These are phyloP conservation scores for Caenorhabditis elegans DNA, from an alignment of 1,140 invertebrate species.

Conservation along the genomic window DNA sequence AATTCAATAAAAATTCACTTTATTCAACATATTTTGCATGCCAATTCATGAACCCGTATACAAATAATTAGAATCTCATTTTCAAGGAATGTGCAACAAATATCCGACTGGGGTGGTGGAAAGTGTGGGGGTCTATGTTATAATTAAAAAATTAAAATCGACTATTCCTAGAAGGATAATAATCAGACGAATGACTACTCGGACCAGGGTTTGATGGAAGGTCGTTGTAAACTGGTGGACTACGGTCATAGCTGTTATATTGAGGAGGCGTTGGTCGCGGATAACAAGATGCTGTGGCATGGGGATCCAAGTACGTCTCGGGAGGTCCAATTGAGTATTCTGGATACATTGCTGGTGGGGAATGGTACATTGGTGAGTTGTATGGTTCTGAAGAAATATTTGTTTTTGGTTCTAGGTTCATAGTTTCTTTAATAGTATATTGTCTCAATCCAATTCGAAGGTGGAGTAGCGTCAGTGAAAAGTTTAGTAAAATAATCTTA, in stretches of 20 bases:
- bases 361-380: constrained; percentile 15
- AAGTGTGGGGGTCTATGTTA: not conserved
- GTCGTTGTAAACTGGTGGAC: constrained; percentile 1
- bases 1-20: not conserved
- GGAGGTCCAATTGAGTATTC: not conserved
- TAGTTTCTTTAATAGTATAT: too few species aligned
- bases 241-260: not conserved
- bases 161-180: not conserved
- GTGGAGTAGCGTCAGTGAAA: too few species aligned
- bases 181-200: not conserved
- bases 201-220: not conserved
- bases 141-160: not conserved
- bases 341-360: not conserved
- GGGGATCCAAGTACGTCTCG: not conserved
- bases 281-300: not conserved
- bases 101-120: too few species aligned
- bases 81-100: not conserved
- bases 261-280: not conserved
- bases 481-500: too few species aligned
- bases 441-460: too few species aligned
- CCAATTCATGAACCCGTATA: not conserved
- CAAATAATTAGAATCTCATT: constrained; percentile 17
- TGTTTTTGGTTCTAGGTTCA: too few species aligned
- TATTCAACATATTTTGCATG: constrained; percentile 23
- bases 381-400: not conserved